phyloP scores from a whole-genome alignment of 2,888 invertebrate genomes.

The Crepidodera aurea region DNA sequence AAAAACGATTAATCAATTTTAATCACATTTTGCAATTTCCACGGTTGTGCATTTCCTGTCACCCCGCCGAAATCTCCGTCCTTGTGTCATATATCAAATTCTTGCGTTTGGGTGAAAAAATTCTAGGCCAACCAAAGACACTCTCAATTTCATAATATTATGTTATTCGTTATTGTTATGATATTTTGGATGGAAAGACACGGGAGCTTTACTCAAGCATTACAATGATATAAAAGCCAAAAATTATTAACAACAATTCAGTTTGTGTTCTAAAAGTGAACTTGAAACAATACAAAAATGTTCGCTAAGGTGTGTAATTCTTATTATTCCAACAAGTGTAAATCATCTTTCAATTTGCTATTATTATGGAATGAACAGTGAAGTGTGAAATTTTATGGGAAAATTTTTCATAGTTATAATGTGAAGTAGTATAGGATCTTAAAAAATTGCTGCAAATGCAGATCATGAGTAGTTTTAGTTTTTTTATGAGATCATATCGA shows the following conservation, averaged over 20 bases:
- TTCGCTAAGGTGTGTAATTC: conserved; percentile 35
- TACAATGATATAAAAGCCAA: conserved; percentile 38
- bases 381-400: not conserved
- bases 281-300: conserved; percentile 27
- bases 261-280: conserved; percentile 30
- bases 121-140: conserved; percentile 34
- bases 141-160: conserved; percentile 34
- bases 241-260: conserved; percentile 32
- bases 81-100: conserved; percentile 23
- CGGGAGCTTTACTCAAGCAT: conserved; percentile 34
- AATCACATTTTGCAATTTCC: too few species aligned
- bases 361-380: not conserved
- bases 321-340: too few species aligned
- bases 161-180: conserved; percentile 31
- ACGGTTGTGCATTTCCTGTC: not conserved
- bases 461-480: too few species aligned
- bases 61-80: not conserved
- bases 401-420: too few species aligned
- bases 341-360: not conserved
- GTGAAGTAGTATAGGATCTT: too few species aligned
- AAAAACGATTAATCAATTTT: too few species aligned
- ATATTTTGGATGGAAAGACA: conserved; percentile 29
- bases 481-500: too few species aligned
- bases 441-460: too few species aligned
- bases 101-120: conserved; percentile 25